Conservation (phyloP, 2,888 invertebrate genomes). For the Sinentomon sp. region DNA sequence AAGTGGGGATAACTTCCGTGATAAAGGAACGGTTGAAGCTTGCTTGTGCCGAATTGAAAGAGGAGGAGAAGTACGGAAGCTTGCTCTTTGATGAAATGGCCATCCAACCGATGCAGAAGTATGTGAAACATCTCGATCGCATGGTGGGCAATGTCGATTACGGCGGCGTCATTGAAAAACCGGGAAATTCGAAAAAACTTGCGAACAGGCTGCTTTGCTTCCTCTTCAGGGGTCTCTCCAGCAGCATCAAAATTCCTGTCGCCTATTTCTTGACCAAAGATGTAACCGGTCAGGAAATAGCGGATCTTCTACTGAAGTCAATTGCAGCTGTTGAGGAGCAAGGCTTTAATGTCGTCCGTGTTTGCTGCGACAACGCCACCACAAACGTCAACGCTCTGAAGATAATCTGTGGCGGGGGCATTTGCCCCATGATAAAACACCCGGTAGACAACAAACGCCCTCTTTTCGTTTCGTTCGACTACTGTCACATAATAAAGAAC, state of each 20-base stretch:
- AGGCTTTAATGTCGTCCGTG: conserved; percentile 9
- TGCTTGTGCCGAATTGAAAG: background rate
- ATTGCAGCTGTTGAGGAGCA: conserved; percentile 7
- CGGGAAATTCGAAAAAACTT: no score
- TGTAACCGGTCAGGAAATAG: conserved; percentile 5
- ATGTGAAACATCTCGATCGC: conserved; percentile 4
- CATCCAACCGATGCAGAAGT: conserved; percentile 2
- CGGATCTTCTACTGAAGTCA: conserved; percentile 4
- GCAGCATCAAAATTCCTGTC: conserved; percentile 7
- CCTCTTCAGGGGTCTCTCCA: conserved; percentile 7
- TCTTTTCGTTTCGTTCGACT: conserved; percentile 10
- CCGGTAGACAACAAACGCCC: conserved; percentile 1
- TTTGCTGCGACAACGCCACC: conserved; percentile 8
- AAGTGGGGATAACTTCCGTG: no score
- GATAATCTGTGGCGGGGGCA: conserved; percentile 4
- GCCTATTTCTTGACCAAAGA: conserved; percentile 8
- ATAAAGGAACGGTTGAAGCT: no score
- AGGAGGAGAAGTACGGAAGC: background rate
- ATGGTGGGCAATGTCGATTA: no score
- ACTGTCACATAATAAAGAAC: conserved; percentile 11
- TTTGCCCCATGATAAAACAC: conserved; percentile 4
- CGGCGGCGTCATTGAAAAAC: no score
- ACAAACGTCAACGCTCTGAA: conserved; percentile 8
- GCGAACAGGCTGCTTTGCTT: conserved; percentile 9
- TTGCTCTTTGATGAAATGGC: conserved; percentile 7